These are phyloP conservation scores for Andrena bicolor DNA, from an alignment of 2,888 invertebrate species.

Conservation along the genomic window DNA sequence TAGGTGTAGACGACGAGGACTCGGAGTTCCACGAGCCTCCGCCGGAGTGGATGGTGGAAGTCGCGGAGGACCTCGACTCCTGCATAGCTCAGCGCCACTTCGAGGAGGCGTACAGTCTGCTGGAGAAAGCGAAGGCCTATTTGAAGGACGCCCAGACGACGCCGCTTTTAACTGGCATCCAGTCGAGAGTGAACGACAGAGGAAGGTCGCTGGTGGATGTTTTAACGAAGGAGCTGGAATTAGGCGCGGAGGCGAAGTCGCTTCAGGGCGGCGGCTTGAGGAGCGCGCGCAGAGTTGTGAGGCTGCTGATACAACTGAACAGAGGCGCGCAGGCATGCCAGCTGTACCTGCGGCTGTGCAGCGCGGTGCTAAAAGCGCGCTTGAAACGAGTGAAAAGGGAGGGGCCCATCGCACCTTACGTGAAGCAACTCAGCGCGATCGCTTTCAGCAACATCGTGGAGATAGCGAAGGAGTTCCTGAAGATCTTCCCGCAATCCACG, in stretches of 20 bases:
- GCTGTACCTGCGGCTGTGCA: conserved; percentile 92
- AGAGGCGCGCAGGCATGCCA: conserved; percentile 92
- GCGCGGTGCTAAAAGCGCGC: conserved; percentile 92
- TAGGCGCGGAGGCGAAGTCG: conserved; percentile 93
- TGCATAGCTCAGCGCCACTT: conserved; percentile 98
- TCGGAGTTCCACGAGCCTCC: conserved; percentile 78
- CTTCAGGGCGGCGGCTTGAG: conserved; percentile 94
- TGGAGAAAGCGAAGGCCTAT: conserved; percentile 89
- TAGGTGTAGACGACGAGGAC: conserved; percentile 77
- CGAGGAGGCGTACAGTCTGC: conserved; percentile 94
- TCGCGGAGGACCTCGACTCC: conserved; percentile 97
- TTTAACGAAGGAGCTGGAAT: conserved; percentile 94
- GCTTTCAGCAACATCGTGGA: conserved; percentile 94
- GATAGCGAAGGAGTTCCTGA: conserved; percentile 91
- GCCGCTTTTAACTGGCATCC: conserved; percentile 85
- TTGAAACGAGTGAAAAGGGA: conserved; percentile 92
- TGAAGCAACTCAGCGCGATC: conserved; percentile 92
- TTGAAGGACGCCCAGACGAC: conserved; percentile 84
- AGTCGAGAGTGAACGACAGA: conserved; percentile 85
- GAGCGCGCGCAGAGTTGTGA: conserved; percentile 93
- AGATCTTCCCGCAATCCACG: conserved; percentile 92
- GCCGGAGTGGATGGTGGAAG: conserved; percentile 96
- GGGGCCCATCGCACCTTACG: conserved; percentile 92
- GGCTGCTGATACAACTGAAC: conserved; percentile 92
- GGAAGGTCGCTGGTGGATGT: conserved; percentile 93